Evolutionary conservation across 2,797 vertebrate species (phyloP).

Genomic region (Molossus alvarezi): DNA sequence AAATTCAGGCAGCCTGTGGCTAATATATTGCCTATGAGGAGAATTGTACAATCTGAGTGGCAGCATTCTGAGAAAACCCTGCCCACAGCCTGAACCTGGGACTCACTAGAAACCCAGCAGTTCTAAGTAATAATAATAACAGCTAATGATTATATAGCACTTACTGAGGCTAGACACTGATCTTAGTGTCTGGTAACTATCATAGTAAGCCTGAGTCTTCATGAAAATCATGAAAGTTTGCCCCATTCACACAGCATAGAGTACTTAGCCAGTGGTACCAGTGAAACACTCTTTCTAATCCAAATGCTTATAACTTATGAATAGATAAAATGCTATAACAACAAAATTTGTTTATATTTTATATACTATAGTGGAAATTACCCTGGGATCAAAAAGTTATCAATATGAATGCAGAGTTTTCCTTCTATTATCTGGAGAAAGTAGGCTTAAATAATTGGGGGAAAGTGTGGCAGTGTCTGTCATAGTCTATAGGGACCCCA

Average conservation of each 20-base stretch:
- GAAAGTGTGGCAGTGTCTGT: conserved; percentile 33
- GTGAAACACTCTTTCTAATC: conserved; percentile 73
- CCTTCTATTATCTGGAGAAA: conserved; percentile 45
- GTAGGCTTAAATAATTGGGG: conserved; percentile 24
- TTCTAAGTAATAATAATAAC: conserved; percentile 60
- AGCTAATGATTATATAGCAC: conserved; percentile 31
- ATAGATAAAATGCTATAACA: conserved; percentile 72
- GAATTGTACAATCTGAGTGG: background rate
- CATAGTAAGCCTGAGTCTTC: conserved; percentile 55
- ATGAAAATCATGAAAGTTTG: conserved; percentile 68
- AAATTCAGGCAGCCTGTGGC: background rate
- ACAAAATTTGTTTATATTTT: conserved; percentile 64
- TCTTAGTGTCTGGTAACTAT: background rate
- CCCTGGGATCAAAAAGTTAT: conserved; percentile 29
- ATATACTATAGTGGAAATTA: conserved; percentile 38
- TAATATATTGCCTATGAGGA: conserved; percentile 7
- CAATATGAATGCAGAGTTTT: background rate
- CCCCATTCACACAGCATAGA: conserved; percentile 53
- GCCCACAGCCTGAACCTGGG: background rate
- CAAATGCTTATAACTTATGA: conserved; percentile 76
- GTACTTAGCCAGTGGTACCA: conserved; percentile 34
- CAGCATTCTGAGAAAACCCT: conserved; percentile 40
- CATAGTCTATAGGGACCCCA: conserved; percentile 13
- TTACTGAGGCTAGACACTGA: background rate
- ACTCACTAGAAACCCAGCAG: background rate